A percentile compares a stretch with the other conserved stretches of the same genome.
phyloP scores from a whole-genome alignment of 2,797 vertebrate genomes.

The Craterocephalus amniculus region DNA sequence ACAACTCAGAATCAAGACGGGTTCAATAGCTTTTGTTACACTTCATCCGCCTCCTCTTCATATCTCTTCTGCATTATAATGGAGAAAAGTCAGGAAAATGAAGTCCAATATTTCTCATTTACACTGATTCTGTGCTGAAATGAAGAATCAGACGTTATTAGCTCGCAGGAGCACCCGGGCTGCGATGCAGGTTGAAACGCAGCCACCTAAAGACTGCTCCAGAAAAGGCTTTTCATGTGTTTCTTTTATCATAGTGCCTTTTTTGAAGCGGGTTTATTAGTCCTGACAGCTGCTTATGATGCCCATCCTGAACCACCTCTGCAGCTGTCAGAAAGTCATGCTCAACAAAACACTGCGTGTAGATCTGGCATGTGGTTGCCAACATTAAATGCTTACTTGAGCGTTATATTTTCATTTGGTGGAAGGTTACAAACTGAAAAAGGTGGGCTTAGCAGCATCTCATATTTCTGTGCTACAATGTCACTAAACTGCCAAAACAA shows the following conservation, averaged over 20 bases:
- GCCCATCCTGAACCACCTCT: slow-evolving; percentile 20
- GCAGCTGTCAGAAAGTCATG: slow-evolving; percentile 6
- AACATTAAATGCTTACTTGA: slow-evolving; percentile 35
- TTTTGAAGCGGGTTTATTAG: slow-evolving; percentile 37
- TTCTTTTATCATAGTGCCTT: slow-evolving; percentile 28
- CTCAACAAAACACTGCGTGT: slow-evolving; percentile 18
- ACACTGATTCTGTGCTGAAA: slow-evolving; percentile 4
- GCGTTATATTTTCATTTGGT: slow-evolving; percentile 11
- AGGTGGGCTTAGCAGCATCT: background rate
- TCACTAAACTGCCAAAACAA: slow-evolving; percentile 10
- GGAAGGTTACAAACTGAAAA: background rate
- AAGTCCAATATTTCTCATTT: slow-evolving; percentile 35
- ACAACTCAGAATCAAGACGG: slow-evolving; percentile 30
- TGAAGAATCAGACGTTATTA: slow-evolving; percentile 24
- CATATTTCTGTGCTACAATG: slow-evolving; percentile 6
- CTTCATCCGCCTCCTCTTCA: slow-evolving; percentile 33
- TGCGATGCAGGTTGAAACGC: slow-evolving; percentile 16
- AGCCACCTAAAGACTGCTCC: slow-evolving; percentile 11
- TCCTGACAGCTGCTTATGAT: slow-evolving; percentile 9
- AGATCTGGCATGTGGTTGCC: slow-evolving; percentile 16
- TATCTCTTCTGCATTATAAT: slow-evolving; percentile 40
- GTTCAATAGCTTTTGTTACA: slow-evolving; percentile 52
- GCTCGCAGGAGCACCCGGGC: slow-evolving; percentile 27
- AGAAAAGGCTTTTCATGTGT: slow-evolving; percentile 12
- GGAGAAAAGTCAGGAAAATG: slow-evolving; percentile 8